Evolutionary conservation across 2,113 vertebrate species (phyloP), one percentile per base, ranked within the genome.

Genomic region (Agapornis roseicollis): DNA sequence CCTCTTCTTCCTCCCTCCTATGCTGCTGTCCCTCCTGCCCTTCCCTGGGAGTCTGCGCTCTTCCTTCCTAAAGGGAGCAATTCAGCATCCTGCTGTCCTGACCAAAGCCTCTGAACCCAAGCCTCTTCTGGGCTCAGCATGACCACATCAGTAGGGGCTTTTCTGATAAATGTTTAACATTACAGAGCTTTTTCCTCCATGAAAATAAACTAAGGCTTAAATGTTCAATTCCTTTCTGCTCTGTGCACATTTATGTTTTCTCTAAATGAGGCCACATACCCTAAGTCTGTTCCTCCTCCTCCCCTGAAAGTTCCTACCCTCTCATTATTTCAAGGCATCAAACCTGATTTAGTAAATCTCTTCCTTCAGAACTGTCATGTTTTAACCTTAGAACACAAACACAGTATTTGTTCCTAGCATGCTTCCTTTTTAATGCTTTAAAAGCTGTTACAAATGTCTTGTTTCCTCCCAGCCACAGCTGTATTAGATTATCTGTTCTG

Each of bases 321-420:
- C 79, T 91, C 89, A 90, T 96, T 96, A 93, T 96, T 96, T 95
- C 84, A 88, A 92, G 70, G 64, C 80, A 94, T 95, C 92, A 96
- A 86, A 93, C 69, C 65, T 85, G 88, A 90, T 83, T 93, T 80
- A 78, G 85, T 95, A 95, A 92, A 97, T 92, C 60, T 95, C 60
- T 96, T 94, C 69, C 79, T 93, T 96, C 92, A 96, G 69, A 93
- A 64, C 72, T 94, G 92, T 94, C 93, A 95, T 92, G 90, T 94
- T 96, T 96, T 88, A 95, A 93, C 95, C 94, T 96, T 83, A 86
- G 88, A 96, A 96, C 90, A 96, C 61, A 96, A 95, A 88, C 69
- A 80, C 50, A 79, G 69, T 93, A 86, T 96, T 96, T 96, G 92
- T 88, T 96, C 93, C 72, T 96, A 61, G 85, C 46, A 5, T 92